Percentiles rank a stretch among this genome's conserved stretches.
Conservation (phyloP, 2,797 vertebrate species). For the Gobionotothen gibberifrons region DNA sequence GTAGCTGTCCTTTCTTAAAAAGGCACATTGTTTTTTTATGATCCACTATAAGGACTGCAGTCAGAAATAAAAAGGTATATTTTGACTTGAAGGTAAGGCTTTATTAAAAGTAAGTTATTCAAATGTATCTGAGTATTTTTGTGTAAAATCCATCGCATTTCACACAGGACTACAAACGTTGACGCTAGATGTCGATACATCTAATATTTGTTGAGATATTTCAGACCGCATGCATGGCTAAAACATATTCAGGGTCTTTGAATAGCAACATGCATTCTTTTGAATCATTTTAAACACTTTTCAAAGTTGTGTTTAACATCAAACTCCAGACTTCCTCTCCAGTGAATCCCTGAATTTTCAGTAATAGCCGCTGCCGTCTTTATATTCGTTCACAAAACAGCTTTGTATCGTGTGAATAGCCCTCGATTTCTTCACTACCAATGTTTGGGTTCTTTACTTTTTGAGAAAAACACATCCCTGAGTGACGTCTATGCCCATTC, state of each 20-base stretch:
- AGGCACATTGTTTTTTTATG: background rate
- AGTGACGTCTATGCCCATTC: background rate
- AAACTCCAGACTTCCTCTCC: background rate
- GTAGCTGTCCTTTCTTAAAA: too few species aligned
- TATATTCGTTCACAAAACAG: background rate
- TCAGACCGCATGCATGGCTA: background rate
- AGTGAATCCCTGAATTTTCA: constrained; percentile 2
- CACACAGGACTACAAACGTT: background rate
- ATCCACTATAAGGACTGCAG: background rate
- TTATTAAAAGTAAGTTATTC: background rate
- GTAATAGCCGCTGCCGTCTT: background rate
- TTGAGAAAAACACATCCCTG: background rate
- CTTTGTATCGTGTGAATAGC: background rate
- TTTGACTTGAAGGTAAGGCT: too few species aligned
- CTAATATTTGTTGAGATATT: background rate
- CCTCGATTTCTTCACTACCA: constrained; percentile 5
- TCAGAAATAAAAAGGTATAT: too few species aligned
- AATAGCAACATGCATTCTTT: background rate
- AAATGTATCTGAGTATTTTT: background rate
- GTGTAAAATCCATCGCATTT: background rate
- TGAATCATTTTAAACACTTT: background rate
- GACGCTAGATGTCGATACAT: background rate
- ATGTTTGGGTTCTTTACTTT: background rate
- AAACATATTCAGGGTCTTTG: too few species aligned
- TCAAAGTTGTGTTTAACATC: background rate